Base-by-base conservation (phyloP, 2,888 invertebrate species). In the Cheiracanthium punctorium region DNA sequence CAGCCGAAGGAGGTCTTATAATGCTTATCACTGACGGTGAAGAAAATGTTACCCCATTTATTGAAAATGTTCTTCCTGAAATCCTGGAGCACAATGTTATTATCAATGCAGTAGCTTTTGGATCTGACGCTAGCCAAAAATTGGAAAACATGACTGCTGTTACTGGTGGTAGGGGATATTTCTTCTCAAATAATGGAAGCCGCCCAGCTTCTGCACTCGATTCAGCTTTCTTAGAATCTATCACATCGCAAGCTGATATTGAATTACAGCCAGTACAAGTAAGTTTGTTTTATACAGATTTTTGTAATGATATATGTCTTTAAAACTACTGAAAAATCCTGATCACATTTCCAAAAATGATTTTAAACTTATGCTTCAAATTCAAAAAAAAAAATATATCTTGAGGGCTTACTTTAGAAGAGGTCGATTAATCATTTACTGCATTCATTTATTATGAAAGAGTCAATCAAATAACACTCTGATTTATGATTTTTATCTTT, bases 41-140 rank as follows among this genome's bases (percentile, higher is more conserved):
- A 58, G 87, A 84, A 73, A 86, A 88, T 58, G 81, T 87, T 17
- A 48, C 67, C 2, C 89, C 90, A 10, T 88, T 73, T 20, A 85
- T 90, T 10, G 65, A 85, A 10, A 84, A 88, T 14, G 81, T 89
- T 10, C 65, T 89, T 10, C 88, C 89, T 10, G 80, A 90, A 70
- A 86, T 90, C 0, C n/a, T 89, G n/a, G 80, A 85, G 12, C 79
- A 89, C 10, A 88, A 88, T 41, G 89, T 89, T 17, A 81, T 87
- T n/a, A 84, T 89, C 17, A 89, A 89, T 52, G 87, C 89, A 8
- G 88, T 89, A 29, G 89, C 89, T 14, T 88, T 82, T 28, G 82
- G 90, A 20, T 89, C 89, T 0, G 81, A 86, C n/a, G 88, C 82
- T 5, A 90, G 90, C 28, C 88, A 88, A 0, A 90, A 90, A 17